These are phyloP conservation scores for Pectinophora gossypiella DNA, from an alignment of 1,140 invertebrate genomes.

Conservation along the genomic window DNA sequence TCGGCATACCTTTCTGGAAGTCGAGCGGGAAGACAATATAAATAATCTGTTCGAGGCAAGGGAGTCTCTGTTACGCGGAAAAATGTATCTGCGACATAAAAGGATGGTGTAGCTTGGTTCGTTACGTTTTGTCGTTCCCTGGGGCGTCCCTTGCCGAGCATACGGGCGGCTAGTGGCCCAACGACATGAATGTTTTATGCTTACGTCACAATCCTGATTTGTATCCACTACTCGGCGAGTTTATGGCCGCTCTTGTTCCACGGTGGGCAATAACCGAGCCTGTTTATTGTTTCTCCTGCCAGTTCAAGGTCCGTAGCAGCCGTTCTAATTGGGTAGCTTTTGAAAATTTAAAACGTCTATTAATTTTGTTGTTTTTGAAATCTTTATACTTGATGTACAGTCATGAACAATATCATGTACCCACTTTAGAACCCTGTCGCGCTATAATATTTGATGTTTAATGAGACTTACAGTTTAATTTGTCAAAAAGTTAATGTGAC, in stretches of 20 bases:
- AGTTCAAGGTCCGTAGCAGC: conserved; percentile 24
- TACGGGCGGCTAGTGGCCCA: conserved; percentile 21
- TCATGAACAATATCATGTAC: too few relatives aligned
- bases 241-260: conserved; percentile 32
- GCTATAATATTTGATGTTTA: too few relatives aligned
- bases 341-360: too few relatives aligned
- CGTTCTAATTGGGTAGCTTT: too few relatives aligned
- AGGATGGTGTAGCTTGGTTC: conserved; percentile 46
- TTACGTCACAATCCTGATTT: conserved; percentile 54
- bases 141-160: conserved; percentile 34
- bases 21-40: conserved; percentile 44
- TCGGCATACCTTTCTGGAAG: conserved; percentile 43
- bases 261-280: conserved; percentile 30
- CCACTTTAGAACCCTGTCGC: too few relatives aligned
- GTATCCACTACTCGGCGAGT: conserved; percentile 44
- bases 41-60: conserved; percentile 60
- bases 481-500: too few relatives aligned
- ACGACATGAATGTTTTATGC: conserved; percentile 59
- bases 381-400: too few relatives aligned
- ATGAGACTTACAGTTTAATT: too few relatives aligned
- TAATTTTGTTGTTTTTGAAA: too few relatives aligned
- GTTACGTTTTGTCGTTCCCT: conserved; percentile 63
- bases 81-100: conserved; percentile 60
- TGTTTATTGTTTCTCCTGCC: conserved; percentile 40
- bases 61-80: conserved; percentile 31